phyloP scores from a whole-genome alignment of 2,797 vertebrate species.

The Gymnopithys bicolor region DNA sequence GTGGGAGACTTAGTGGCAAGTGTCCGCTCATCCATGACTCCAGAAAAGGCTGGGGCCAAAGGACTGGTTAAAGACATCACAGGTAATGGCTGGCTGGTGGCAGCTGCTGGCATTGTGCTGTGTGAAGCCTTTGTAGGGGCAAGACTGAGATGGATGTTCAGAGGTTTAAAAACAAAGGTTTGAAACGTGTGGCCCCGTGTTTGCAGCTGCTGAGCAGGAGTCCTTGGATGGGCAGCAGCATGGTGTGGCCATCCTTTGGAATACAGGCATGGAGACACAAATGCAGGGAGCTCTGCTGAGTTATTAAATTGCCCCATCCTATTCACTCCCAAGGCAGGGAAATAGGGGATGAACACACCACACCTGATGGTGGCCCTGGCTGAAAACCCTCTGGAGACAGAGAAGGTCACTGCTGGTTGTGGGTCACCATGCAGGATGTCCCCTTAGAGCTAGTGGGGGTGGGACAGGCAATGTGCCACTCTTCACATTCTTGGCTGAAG shows the following conservation, averaged over 20 bases:
- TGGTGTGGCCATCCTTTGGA: not conserved
- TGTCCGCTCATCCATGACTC: slow-evolving; percentile 79
- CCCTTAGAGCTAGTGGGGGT: not conserved
- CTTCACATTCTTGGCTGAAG: not conserved
- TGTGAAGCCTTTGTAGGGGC: slow-evolving; percentile 24
- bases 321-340: not conserved
- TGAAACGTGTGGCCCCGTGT: rapidly evolving
- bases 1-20: slow-evolving; percentile 85
- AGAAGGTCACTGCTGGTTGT: rapidly evolving
- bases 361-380: not conserved
- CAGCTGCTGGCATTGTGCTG: slow-evolving; percentile 22
- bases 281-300: not conserved
- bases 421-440: rapidly evolving
- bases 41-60: slow-evolving; percentile 76
- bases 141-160: slow-evolving; percentile 61
- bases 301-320: not conserved
- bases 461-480: not conserved
- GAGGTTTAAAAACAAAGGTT: slow-evolving; percentile 80
- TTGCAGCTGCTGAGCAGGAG: not conserved
- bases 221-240: not conserved
- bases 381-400: rapidly evolving
- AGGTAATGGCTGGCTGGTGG: slow-evolving; percentile 82
- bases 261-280: not conserved
- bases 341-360: not conserved
- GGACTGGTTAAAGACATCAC: slow-evolving; percentile 83